These are phyloP conservation scores for Agrilus biguttatus DNA, from an alignment of 2,888 invertebrate species.

Conservation along the genomic window DNA sequence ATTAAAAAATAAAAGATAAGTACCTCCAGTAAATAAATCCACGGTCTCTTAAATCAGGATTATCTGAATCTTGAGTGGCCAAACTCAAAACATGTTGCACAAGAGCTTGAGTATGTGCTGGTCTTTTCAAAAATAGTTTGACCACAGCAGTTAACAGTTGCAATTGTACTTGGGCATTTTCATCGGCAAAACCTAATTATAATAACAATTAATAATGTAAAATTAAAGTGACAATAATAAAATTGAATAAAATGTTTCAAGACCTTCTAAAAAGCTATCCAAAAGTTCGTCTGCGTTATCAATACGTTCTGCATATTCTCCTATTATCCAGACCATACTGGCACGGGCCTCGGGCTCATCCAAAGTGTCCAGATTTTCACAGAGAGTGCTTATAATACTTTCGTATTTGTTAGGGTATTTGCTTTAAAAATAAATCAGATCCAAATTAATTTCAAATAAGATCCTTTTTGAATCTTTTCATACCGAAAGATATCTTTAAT, in stretches of 20 bases:
- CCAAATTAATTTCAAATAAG: background rate
- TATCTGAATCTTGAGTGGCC: conserved; percentile 89
- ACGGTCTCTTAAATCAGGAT: conserved; percentile 94
- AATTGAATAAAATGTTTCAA: too few species aligned
- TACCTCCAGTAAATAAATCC: conserved; percentile 98
- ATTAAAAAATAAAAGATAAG: background rate
- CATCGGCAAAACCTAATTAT: conserved; percentile 23
- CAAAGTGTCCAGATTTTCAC: conserved; percentile 95
- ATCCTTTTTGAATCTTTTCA: conserved; percentile 11
- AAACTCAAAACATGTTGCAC: conserved; percentile 91
- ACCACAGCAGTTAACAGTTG: conserved; percentile 97
- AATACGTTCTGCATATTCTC: conserved; percentile 98
- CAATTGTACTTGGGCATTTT: conserved; percentile 48
- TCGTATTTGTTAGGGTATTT: conserved; percentile 99
- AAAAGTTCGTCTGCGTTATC: conserved; percentile 98
- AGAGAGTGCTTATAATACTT: conserved; percentile 96
- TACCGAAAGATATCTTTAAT: conserved; percentile 86
- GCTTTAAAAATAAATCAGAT: conserved; percentile 13
- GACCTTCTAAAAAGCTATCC: conserved; percentile 89
- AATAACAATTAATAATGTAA: background rate
- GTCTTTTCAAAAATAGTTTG: conserved; percentile 93
- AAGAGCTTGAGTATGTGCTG: conserved; percentile 95
- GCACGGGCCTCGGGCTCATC: conserved; percentile 99
- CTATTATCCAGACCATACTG: conserved; percentile 92
- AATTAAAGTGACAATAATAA: conserved; percentile 46